These are phyloP conservation scores for Pseudopipra pipra DNA, from an alignment of 2,113 vertebrate species.

Conservation along the genomic window DNA sequence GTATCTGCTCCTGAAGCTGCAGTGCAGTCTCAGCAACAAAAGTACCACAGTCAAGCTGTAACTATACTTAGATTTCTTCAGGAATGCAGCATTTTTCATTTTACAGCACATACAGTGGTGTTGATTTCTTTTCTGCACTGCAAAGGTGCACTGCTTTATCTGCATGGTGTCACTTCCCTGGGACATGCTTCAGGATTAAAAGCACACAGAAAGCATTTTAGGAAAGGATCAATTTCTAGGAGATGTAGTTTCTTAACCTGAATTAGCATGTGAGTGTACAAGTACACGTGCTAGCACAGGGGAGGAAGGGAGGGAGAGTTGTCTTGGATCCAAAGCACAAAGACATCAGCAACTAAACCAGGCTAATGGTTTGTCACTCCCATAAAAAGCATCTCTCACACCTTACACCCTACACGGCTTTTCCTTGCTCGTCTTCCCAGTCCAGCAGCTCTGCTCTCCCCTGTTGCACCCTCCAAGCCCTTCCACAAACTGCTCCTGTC, in stretches of 20 bases:
- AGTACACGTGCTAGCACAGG: neutral
- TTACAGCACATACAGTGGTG: neutral
- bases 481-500: neutral
- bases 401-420: neutral
- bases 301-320: neutral
- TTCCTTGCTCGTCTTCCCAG: neutral
- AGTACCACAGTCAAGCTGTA: neutral
- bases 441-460: neutral
- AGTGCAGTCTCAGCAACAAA: neutral
- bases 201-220: neutral
- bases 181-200: neutral
- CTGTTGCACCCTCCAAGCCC: fast-evolving
- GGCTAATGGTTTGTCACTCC: neutral
- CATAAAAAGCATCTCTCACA: neutral
- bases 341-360: neutral
- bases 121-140: neutral
- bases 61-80: neutral
- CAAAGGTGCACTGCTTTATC: neutral
- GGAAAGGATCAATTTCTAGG: neutral
- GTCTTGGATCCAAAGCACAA: neutral
- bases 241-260: neutral
- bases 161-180: neutral
- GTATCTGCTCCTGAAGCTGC: neutral
- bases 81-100: neutral
- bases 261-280: neutral